A percentile compares a stretch with the other conserved stretches of the same genome.
Conservation (phyloP, 2,797 vertebrate species). For the Acanthurus lineatus region DNA sequence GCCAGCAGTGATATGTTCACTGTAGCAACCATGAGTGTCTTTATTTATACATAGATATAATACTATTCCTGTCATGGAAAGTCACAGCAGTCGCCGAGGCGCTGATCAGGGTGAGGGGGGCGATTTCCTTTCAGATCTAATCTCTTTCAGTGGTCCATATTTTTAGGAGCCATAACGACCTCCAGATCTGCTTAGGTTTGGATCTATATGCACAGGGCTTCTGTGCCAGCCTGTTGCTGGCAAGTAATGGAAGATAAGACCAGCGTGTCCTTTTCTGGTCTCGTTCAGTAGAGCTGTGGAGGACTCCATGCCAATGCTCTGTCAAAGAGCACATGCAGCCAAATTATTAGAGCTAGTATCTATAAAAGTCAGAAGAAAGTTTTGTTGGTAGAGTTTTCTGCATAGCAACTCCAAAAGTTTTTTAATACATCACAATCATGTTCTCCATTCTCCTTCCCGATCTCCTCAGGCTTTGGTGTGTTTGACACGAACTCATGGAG, state of each 20-base stretch:
- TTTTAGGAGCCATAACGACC: constrained; percentile 49
- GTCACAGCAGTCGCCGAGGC: constrained; percentile 22
- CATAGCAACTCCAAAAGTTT: neutral
- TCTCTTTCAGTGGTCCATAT: constrained; percentile 41
- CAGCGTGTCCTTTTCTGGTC: constrained; percentile 40
- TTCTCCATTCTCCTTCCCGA: constrained; percentile 30
- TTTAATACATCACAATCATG: constrained; percentile 12
- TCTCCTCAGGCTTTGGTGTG: constrained; percentile 65
- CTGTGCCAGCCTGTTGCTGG: constrained; percentile 27
- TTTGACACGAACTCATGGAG: constrained; percentile 81
- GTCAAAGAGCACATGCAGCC: constrained; percentile 32
- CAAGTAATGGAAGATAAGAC: constrained; percentile 30
- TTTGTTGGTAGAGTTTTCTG: neutral
- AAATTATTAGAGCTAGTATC: constrained; percentile 10
- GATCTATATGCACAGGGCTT: constrained; percentile 22
- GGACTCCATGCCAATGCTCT: constrained; percentile 18
- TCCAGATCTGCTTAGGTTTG: constrained; percentile 28
- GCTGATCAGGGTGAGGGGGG: constrained; percentile 14
- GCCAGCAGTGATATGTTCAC: neutral
- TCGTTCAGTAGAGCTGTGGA: constrained; percentile 41
- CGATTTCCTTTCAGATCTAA: constrained; percentile 51
- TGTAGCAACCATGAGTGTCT: neutral
- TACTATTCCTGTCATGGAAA: constrained; percentile 30
- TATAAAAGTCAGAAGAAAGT: neutral
- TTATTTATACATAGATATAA: constrained; percentile 34